Percentiles rank a stretch among this genome's conserved stretches.
phyloP scores from a whole-genome alignment of 2,888 invertebrate species.

The Tinea semifulvella region DNA sequence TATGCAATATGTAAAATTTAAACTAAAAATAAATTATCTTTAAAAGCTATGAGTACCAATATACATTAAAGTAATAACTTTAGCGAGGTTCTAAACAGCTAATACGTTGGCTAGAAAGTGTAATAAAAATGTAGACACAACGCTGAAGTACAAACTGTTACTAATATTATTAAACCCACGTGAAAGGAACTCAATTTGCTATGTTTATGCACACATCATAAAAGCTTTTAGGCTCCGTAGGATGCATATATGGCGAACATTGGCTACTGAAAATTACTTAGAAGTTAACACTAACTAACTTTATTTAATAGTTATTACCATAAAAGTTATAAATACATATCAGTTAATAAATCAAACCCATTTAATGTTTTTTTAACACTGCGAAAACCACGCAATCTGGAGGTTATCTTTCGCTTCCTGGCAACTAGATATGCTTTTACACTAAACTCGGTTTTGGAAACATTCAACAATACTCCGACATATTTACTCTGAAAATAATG shows the following conservation, averaged over 20 bases:
- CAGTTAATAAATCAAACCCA: neutral
- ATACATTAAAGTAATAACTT: conserved; percentile 2
- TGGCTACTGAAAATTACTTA: neutral
- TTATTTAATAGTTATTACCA: no score
- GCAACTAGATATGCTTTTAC: conserved; percentile 25
- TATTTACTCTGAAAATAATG: neutral
- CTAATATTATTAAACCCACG: neutral
- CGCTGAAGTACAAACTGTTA: conserved; percentile 13
- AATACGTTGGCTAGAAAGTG: neutral
- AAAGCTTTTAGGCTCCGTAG: conserved; percentile 29
- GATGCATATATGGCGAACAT: conserved; percentile 7
- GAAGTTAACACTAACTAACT: no score
- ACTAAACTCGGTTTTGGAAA: neutral
- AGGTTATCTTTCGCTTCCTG: conserved; percentile 34
- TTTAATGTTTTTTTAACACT: conserved; percentile 18
- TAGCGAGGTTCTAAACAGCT: neutral
- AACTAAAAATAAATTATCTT: no score
- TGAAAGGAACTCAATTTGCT: conserved; percentile 30
- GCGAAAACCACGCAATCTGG: conserved; percentile 24
- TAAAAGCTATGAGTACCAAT: no score
- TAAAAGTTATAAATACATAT: no score
- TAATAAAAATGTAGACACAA: conserved; percentile 11
- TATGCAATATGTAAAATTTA: no score
- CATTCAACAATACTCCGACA: neutral
- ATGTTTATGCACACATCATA: conserved; percentile 27